Conservation (phyloP, 2,113 vertebrate genomes). For the Gallinago undulata region DNA sequence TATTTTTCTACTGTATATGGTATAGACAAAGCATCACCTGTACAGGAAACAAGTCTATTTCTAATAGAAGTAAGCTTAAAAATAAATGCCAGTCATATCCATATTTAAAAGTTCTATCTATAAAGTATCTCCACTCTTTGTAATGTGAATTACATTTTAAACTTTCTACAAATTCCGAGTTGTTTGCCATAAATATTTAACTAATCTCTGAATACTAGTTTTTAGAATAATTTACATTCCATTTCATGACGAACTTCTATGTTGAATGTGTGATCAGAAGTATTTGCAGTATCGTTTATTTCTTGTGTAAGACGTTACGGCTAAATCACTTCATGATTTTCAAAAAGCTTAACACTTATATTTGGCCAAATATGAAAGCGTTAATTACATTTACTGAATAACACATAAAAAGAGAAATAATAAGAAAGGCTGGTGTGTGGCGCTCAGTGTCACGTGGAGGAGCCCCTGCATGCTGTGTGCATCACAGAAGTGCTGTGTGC, state of each 20-base stretch:
- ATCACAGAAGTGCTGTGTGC: not conserved
- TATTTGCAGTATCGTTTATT: constrained; percentile 11
- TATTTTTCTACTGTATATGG: constrained; percentile 85
- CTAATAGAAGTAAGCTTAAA: constrained; percentile 75
- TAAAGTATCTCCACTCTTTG: constrained; percentile 64
- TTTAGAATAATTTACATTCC: constrained; percentile 54
- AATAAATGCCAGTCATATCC: constrained; percentile 73
- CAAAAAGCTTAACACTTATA: not conserved
- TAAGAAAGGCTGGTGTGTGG: not conserved
- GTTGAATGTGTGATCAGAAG: constrained; percentile 12
- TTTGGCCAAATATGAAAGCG: constrained; percentile 42
- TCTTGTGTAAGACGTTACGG: constrained; percentile 24
- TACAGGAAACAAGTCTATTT: constrained; percentile 80
- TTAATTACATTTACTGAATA: constrained; percentile 32
- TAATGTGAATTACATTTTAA: constrained; percentile 74
- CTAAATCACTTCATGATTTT: constrained; percentile 13
- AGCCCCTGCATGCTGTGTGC: not conserved
- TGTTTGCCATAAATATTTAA: constrained; percentile 48
- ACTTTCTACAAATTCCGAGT: constrained; percentile 49
- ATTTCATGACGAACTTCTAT: constrained; percentile 45
- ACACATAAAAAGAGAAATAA: not conserved
- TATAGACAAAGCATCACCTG: constrained; percentile 80
- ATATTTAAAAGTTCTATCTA: constrained; percentile 69
- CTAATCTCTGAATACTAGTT: constrained; percentile 48
- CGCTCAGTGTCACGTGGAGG: not conserved